phyloP scores from a whole-genome alignment of 2,888 invertebrate species.

The Amphimallon solstitiale region DNA sequence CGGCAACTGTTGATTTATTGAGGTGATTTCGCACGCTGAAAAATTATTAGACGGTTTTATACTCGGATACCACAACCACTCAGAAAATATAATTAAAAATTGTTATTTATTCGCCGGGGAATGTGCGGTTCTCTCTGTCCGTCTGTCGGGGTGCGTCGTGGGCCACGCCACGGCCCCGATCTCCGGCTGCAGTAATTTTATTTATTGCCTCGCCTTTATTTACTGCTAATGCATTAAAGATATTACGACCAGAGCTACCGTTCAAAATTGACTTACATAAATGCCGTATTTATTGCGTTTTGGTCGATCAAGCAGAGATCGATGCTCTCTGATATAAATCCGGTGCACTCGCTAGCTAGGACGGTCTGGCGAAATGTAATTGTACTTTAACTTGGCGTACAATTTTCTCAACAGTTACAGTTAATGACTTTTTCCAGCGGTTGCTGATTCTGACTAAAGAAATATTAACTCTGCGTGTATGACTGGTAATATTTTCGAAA shows the following conservation, averaged over 20 bases:
- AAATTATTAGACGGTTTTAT: slow-evolving; percentile 40
- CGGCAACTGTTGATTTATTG: slow-evolving; percentile 33
- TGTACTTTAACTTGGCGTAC: too few species aligned
- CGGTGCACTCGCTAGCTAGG: too few species aligned
- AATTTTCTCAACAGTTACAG: too few species aligned
- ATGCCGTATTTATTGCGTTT: slow-evolving; percentile 22
- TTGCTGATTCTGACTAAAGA: too few species aligned
- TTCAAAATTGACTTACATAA: slow-evolving; percentile 30
- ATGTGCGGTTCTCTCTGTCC: slow-evolving; percentile 4
- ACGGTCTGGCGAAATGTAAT: too few species aligned
- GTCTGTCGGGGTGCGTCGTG: neutral
- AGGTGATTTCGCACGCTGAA: slow-evolving; percentile 33
- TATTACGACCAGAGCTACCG: slow-evolving; percentile 33
- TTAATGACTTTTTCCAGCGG: too few species aligned
- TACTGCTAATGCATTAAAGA: slow-evolving; percentile 38
- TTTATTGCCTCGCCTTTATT: slow-evolving; percentile 36
- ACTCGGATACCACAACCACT: slow-evolving; percentile 12
- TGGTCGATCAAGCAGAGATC: slow-evolving; percentile 12
- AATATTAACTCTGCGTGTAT: too few species aligned
- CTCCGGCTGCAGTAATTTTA: slow-evolving; percentile 27
- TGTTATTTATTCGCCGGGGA: slow-evolving; percentile 36
- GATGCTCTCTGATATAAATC: neutral
- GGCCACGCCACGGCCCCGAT: neutral
- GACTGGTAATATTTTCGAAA: too few species aligned
- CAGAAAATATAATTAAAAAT: slow-evolving; percentile 39